Base-by-base conservation (phyloP, 2,888 invertebrate species). In the Esperia sulphurella region DNA sequence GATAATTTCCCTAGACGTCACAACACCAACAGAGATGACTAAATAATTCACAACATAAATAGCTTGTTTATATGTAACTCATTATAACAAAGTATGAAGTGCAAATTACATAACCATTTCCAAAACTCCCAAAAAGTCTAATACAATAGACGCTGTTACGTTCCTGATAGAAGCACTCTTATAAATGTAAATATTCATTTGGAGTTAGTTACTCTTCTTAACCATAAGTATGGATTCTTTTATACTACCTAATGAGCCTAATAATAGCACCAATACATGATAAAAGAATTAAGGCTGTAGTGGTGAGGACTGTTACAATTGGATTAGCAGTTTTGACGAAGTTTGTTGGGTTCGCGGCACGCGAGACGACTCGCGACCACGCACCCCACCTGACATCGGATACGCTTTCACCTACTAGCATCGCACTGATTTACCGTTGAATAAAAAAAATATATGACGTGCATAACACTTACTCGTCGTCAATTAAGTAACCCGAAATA, bases 1-100 rank as follows among this genome's bases (percentile, higher is more conserved):
- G 85, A 82, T 87, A 87, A 87, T 86, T 83, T 71, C 42, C 48
- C 51, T 50, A 48, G 75, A 86, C 83, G 83, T 82, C 80, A 80
- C 60, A 21, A 21, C 21, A 21, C 21, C 52, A 52, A 63, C 56
- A 38, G n/a, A 38, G 37, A 44, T 14, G 35, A 38, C 44, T 14
- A 39, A 38, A 37, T 14, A 39, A 39, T 14, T 39, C 14, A 10
- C 31, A 14, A 35, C 13, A 14, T 31, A 29, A 29, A 39, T 10
- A 37, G 12, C n/a, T 7, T 37, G 37, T 10, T 37, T 12, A 37
- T 8, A 33, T 21, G 21, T 30, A 39, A 39, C n/a, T 13, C 1
- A 49, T 33, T 12, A 14, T 42, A 40, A 21, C 21, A 7, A 40
- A 10, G 3, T 21, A 21, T 21, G 21, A 14, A 40, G n/a, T 40